Evolutionary conservation across 2,888 invertebrate genomes (phyloP), one percentile per base, ranked within the genome.

Genomic region (Biston betularia): DNA sequence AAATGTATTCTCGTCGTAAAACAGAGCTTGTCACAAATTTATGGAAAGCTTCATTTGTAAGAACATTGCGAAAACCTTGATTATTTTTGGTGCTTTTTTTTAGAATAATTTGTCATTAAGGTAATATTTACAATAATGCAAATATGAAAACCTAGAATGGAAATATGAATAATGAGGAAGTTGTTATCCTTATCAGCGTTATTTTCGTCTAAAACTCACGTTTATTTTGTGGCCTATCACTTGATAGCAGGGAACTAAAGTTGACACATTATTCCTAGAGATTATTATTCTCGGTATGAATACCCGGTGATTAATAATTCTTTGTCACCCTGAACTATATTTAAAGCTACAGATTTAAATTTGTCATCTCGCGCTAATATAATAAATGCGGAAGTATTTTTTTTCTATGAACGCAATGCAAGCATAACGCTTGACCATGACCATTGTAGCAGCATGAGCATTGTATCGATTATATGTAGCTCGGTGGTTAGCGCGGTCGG

Each of bases 11-110:
- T 49, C 49, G n/a, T n/a, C 11, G n/a, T n/a, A 12, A n/a, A 56
- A 56, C 8, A 48, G 49, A 58, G 58, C 49, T 58, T 49, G 58
- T 42, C 40, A 49, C 49, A 49, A 58, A 57, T 46, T 15, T 38
- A 38, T 42, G n/a, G 33, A 54, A 54, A 33, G 54, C 54, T 54
- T 54, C 33, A 56, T 14, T 56, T 34, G 7, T 56, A 33, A 44
- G 45, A 9, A 56, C 34, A 44, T 35, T 46, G 24, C 42, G 42
- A 45, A 45, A 56, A 34, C 44, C 10, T 56, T 45, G 34, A 34
- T 45, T 14, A 34, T 34, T 45, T 56, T 45, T 34, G 56, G 34
- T 56, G 45, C 45, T 46, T 44, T 54, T 15, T n/a, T 54, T 15
- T n/a, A 44, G 3, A 35, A 56, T 35, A 34, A 56, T 35, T 42